Evolutionary conservation across 1,140 invertebrate genomes (phyloP), one percentile per base, ranked within the genome.

Genomic region (Philotrypesis tridentata): DNA sequence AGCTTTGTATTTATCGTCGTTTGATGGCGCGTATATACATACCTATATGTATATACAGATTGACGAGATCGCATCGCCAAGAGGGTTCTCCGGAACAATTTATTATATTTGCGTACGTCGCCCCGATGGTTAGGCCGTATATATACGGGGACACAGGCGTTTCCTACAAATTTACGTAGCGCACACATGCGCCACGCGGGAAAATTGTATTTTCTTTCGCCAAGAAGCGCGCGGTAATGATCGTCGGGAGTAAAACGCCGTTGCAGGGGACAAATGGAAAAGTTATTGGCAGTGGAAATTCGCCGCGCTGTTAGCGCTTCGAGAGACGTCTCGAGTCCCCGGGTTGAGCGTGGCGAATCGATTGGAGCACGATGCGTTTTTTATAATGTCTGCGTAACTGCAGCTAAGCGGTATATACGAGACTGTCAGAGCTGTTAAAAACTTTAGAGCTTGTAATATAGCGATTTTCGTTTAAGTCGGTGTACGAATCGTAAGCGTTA

Each of bases 1-100:
- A 78, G 40, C 75, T 55, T 78, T 78, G n/a, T n/a, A 78, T 78
- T 78, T 78, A 78, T 78, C 25, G 37, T 37, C 21, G 23, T 65
- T 3, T 65, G 23, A 11, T 5, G 29, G 27, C 12, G 65, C 8
- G 4, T 17, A 6, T 25, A 4, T 25, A 23, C 14, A 4, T 9
- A 23, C 5, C 1, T 9, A 25, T n/a, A 5, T 65, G n/a, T 27
- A 65, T 27, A 31, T 31, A 68, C 5, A 31, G 68, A 43, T 71
- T 40, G 31, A 40, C 37, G 68, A 21, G 68, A 65, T 29, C 11
- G 48, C 48, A 55, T 55, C 48, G 43, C 0, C 1, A 55, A n/a
- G 48, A 55, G 48, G 48, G 48, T 40, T 65, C 33, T 1, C 21
- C n/a, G 7, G 11, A 55, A 77, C 33, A 25, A 68, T 67, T 68